Evolutionary conservation across 2,113 vertebrate species (phyloP), one percentile per base, ranked within the genome.

Genomic region (Ochotona princeps): DNA sequence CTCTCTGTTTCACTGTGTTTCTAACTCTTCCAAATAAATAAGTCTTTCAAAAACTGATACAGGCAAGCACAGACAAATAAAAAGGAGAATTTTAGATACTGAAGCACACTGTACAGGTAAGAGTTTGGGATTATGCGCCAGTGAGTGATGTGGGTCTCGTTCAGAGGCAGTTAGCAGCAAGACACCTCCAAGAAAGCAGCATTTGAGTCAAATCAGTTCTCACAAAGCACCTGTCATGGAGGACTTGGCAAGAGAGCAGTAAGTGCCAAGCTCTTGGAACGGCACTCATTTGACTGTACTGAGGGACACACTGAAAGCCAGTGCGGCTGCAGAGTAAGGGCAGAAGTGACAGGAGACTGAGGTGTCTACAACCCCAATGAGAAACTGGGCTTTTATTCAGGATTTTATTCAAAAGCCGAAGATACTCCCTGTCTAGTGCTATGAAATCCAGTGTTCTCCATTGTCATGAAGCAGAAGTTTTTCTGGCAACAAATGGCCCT

Each of bases 401-500:
- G 54, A 57, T 57, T 57, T 57, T 4, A 44, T 44, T 44, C 38
- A 23, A 94, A 94, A 47, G 26, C 72, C 81, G 38, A 89, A 63
- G 30, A 67, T 25, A 72, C 38, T 72, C 51, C 10, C 38, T 60
- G 60, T 12, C 47, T 32, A 80, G 38, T 32, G n/a, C 26, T 93
- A 74, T 92, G 73, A 51, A 81, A 17, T 23, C 66, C 60, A 89
- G 17, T 23, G 11, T 54, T 70, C 35, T 32, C 69, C 35, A 20
- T 70, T 89, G 78, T 35, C 82, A 91, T 30, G 3, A 91, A 84
- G 63, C 74, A 80, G 83, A 92, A 70, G 38, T 63, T 92, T 91
- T 94, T 49, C 81, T 96, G 87, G 82, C 84, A 94, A 94, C 8
- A 63, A 89, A 95, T 35, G 13, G 12, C 44, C 94, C 21, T 35